Evolutionary conservation across 1,140 invertebrate species (phyloP).

Genomic region (Caligus rogercresseyi): DNA sequence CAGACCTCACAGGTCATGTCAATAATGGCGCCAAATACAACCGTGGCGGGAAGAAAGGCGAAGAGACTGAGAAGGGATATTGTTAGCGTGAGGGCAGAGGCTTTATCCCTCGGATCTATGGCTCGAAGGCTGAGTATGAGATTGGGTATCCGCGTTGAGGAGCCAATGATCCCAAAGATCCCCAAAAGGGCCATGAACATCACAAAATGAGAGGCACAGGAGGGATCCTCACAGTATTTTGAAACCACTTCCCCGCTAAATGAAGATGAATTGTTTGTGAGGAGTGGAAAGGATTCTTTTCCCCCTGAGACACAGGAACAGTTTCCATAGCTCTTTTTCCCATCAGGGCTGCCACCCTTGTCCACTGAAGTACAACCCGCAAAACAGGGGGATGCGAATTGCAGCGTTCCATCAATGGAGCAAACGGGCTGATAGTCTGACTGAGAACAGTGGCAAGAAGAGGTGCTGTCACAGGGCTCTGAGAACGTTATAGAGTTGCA

Average conservation of each 20-base stretch:
- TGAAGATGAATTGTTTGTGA: neutral
- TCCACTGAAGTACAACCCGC: constrained; percentile 3
- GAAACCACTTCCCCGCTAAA: neutral
- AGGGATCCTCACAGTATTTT: neutral
- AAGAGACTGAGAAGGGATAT: constrained; percentile 3
- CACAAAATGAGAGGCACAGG: neutral
- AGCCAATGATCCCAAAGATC: neutral
- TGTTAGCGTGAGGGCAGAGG: neutral
- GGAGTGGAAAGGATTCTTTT: neutral
- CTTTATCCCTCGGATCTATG: constrained; percentile 11
- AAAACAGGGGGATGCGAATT: constrained; percentile 13
- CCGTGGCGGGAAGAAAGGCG: constrained; percentile 4
- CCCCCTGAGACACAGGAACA: constrained; percentile 5
- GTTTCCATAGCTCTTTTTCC: neutral
- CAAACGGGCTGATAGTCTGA: constrained; percentile 11
- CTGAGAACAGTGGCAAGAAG: constrained; percentile 10
- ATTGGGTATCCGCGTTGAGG: constrained; percentile 1
- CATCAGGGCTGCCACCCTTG: neutral
- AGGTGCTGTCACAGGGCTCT: neutral
- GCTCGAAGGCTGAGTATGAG: constrained; percentile 3
- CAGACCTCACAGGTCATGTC: constrained; percentile 12
- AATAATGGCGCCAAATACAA: constrained; percentile 12
- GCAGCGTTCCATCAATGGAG: constrained; percentile 13
- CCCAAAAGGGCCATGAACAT: neutral
- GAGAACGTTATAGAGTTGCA: neutral